A percentile compares a stretch with the other conserved stretches of the same genome.
Conservation (phyloP, 2,888 invertebrate species). For the Nemapogon koenigi region DNA sequence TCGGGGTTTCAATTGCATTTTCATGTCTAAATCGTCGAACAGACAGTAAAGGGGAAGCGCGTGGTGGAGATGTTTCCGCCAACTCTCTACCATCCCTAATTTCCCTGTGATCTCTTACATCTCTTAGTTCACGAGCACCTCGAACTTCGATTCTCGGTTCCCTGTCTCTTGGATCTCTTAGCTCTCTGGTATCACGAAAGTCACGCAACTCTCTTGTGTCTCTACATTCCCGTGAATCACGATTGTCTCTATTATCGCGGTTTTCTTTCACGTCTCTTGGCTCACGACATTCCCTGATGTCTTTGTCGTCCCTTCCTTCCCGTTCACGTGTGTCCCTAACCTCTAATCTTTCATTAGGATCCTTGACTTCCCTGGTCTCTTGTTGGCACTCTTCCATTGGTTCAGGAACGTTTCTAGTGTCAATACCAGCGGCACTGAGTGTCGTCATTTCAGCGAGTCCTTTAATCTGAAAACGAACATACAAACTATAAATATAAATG, state of each 20-base stretch:
- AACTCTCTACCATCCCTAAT: constrained; percentile 39
- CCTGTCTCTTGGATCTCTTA: constrained; percentile 34
- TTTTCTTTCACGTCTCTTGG: constrained; percentile 27
- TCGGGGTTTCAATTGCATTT: constrained; percentile 38
- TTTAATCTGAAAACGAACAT: constrained; percentile 73
- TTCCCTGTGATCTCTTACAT: constrained; percentile 39
- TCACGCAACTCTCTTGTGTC: constrained; percentile 31
- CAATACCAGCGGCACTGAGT: constrained; percentile 71
- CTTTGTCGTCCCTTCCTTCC: constrained; percentile 13
- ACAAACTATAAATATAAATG: no score
- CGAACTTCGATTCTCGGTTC: constrained; percentile 34
- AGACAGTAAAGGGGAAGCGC: constrained; percentile 55
- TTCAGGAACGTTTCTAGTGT: constrained; percentile 51
- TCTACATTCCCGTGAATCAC: constrained; percentile 27
- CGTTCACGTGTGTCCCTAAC: constrained; percentile 34
- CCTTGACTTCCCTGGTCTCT: constrained; percentile 39
- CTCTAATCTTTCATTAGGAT: constrained; percentile 39
- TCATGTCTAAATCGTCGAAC: constrained; percentile 52
- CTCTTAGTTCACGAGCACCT: constrained; percentile 31
- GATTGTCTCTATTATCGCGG: constrained; percentile 39
- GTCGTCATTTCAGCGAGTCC: constrained; percentile 93
- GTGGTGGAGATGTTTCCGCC: constrained; percentile 51
- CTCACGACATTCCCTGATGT: constrained; percentile 32
- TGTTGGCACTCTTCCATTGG: constrained; percentile 57
- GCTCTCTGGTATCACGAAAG: constrained; percentile 33